A percentile compares a stretch with the other conserved stretches of the same genome.
Conservation (phyloP, 2,113 vertebrate genomes). For the Vireo altiloquus region DNA sequence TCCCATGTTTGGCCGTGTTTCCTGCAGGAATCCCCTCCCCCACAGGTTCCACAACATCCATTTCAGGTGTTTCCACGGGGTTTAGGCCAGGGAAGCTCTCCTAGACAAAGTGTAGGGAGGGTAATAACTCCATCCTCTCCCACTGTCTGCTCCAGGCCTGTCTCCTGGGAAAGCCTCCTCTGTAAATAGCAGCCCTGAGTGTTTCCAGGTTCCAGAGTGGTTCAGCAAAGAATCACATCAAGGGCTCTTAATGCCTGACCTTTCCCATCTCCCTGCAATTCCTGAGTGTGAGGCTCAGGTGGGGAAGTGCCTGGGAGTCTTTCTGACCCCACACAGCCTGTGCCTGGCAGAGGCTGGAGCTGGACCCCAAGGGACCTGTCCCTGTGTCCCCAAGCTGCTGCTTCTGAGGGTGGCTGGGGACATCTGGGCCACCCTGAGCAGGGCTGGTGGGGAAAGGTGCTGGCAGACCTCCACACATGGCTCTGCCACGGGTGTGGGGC, state of each 20-base stretch:
- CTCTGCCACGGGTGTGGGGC: accelerated
- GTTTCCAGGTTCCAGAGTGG: not conserved
- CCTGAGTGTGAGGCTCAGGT: not conserved
- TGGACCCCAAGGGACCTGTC: accelerated
- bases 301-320: not conserved
- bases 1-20: not conserved
- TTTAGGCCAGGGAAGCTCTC: not conserved
- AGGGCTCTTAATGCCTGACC: not conserved
- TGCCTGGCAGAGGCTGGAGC: not conserved
- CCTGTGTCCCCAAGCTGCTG: not conserved
- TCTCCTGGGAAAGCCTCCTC: not conserved
- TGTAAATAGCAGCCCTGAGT: not conserved
- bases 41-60: not conserved
- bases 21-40: not conserved
- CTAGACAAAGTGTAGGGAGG: not conserved
- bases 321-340: accelerated
- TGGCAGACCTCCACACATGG: accelerated
- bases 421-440: not conserved
- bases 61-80: not conserved
- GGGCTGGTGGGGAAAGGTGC: not conserved
- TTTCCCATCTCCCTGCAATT: not conserved
- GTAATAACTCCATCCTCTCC: not conserved
- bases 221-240: not conserved
- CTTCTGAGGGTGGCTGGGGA: accelerated
- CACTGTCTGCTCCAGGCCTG: not conserved